Base-by-base conservation (phyloP, 1,140 invertebrate species). In the Drosophila ohnishii region DNA sequence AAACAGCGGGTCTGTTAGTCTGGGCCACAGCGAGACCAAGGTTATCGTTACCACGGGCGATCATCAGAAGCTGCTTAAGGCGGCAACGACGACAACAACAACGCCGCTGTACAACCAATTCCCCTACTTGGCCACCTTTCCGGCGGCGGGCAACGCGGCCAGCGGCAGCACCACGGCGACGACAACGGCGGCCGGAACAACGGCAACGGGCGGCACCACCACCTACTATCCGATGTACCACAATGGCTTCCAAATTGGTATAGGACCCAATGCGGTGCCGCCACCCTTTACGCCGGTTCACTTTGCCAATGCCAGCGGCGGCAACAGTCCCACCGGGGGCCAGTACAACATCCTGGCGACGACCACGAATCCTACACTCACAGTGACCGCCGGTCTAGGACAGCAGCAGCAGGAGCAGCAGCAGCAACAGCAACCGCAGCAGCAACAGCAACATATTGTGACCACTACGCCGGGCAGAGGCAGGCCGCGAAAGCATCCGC, bases 221-320 rank as follows among this genome's bases (percentile, higher is more conserved):
- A 60, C 84, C 32, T 91, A 91, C 47, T 91, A 91, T 83, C 90
- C 90, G n/a, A 91, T 91, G 90, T 91, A 91, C 76, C 90, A 90
- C 53, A 91, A 91, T 80, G 90, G 90, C 78, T 91, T 91, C 78
- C 90, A 91, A 51, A 42, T 91, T 39, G 86, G 85, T 7, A 86
- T 91, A 42, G 87, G 90, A 2, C 90, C 90, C 5, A 91, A 90
- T 57, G 76, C 87, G 10, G 90, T 91, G 39, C 90, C 90, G 48
- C 90, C 90, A 34, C 90, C 90, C 8, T 91, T 91, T 28, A 91
- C 90, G 0, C 90, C 90, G 1, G 90, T 91, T 5, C 90, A 91
- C 32, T 91, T 91, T 73, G 45, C 90, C 45, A 90, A 64, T 11
- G 64, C 71, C 56, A 86, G 74, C 35, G 88, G 70, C 22, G 80